Evolutionary conservation across 2,797 vertebrate species (phyloP), one percentile per base, ranked within the genome.

Genomic region (Sebastes minor): DNA sequence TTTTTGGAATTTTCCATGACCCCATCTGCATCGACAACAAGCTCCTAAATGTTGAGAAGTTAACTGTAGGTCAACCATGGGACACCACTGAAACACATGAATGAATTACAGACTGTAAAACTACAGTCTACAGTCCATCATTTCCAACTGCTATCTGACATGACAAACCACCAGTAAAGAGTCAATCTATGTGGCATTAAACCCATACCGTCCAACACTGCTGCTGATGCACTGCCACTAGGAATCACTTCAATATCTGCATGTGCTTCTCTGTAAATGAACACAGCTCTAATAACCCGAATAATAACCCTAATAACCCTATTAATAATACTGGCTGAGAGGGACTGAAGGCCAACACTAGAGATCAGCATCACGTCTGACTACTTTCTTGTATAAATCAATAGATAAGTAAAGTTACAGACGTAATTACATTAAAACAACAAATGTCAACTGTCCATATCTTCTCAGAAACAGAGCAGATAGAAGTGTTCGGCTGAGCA

Each of bases 241-340:
- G 16, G 3, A 76, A 57, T 53, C 42, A 20, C 46, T 22, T 28
- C 23, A 52, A 38, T 62, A 69, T 65, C 28, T 61, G 71, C 72
- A 42, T 62, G 33, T 69, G 30, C n/a, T 76, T 55, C 66, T 80
- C 80, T 78, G 55, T 71, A 55, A 79, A 74, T 42, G 3, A 63
- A 53, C 25, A 56, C 56, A 74, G 78, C 84, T 89, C 93, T 66
- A 28, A 49, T 23, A 70, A 52, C 55, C 67, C 71, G 4, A 35
- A 35, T 35, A 35, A 35, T 35, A 35, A 35, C 33, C 33, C 33
- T 35, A 35, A 35, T 35, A 35, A 35, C 33, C 33, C 33, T 35
- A 35, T 38, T 38, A 38, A 38, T 38, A 38, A 38, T 70, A 7
- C 71, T 74, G 70, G 49, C 30, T 35, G 33, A 71, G 94, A 94